Evolutionary conservation across 2,113 vertebrate genomes (phyloP), one percentile per base, ranked within the genome.

Genomic region (Falco punctatus): DNA sequence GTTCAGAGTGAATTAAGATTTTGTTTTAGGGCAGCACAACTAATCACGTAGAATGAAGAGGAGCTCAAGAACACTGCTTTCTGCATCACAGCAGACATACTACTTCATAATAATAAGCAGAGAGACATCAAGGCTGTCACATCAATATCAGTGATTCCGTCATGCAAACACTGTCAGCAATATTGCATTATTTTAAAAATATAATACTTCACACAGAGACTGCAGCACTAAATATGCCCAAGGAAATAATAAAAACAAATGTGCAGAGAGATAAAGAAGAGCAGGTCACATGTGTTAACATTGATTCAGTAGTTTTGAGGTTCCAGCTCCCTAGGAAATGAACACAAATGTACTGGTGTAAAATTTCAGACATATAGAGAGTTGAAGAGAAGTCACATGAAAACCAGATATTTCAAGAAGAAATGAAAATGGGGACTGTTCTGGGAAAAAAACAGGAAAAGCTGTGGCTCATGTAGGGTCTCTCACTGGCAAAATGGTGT

Each of bases 91-190:
- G 72, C 32, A 93, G 77, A 77, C 73, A 80, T 88, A 61, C 59
- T 96, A 61, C 59, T 96, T 96, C 86, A 74, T 86, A 82, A 85
- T 87, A 97, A 95, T 70, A 95, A 87, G 78, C 62, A 91, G 85
- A 86, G 77, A 97, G 58, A 87, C 66, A 92, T 93, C 94, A 92
- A 88, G 82, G 38, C 54, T 92, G 88, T 92, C 89, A 89, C 79
- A 94, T 89, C 82, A 90, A 61, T 92, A 94, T 94, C 94, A 92
- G 38, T 75, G 93, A 87, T 90, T 91, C 73, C 2, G 0, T 93
- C 94, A 70, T 38, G 58, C 80, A 87, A 92, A 62, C 44, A 38
- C 69, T 95, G 92, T 77, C 90, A 95, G 62, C 42, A 61, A 44
- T 70, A 93, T 59, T 65, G 46, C 54, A 74, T 93, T 96, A 84